Evolutionary conservation across 2,797 vertebrate species (phyloP).

Genomic region (Chelmon rostratus): DNA sequence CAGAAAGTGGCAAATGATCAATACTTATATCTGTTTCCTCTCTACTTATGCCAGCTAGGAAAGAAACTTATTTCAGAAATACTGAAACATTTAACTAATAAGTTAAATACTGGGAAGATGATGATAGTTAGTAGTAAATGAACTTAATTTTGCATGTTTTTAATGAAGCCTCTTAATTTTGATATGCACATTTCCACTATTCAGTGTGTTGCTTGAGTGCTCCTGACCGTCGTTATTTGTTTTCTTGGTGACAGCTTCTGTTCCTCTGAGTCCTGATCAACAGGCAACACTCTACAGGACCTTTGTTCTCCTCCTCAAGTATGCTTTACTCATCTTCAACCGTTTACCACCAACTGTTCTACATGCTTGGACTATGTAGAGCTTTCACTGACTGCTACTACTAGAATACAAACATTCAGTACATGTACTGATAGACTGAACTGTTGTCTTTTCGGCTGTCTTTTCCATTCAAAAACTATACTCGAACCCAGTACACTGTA

Average conservation of each 20-base stretch:
- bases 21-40: neutral
- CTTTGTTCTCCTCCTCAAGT: conserved; percentile 93
- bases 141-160: neutral
- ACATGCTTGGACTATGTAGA: neutral
- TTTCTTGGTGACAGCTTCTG: conserved; percentile 85
- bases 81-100: no score
- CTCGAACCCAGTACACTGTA: neutral
- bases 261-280: conserved; percentile 89
- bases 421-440: neutral
- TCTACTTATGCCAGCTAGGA: neutral
- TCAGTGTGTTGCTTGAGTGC: neutral
- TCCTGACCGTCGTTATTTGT: conserved; percentile 10
- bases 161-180: neutral
- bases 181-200: neutral
- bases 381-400: neutral
- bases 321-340: conserved; percentile 64
- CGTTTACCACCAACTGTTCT: neutral
- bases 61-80: no score
- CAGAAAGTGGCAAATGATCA: neutral
- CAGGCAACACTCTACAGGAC: conserved; percentile 89
- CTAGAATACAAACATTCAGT: neutral
- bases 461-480: no score
- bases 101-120: neutral
- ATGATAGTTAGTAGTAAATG: neutral
- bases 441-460: neutral